Evolutionary conservation across 2,888 invertebrate species (phyloP).

Genomic region (Chironomus tentans): DNA sequence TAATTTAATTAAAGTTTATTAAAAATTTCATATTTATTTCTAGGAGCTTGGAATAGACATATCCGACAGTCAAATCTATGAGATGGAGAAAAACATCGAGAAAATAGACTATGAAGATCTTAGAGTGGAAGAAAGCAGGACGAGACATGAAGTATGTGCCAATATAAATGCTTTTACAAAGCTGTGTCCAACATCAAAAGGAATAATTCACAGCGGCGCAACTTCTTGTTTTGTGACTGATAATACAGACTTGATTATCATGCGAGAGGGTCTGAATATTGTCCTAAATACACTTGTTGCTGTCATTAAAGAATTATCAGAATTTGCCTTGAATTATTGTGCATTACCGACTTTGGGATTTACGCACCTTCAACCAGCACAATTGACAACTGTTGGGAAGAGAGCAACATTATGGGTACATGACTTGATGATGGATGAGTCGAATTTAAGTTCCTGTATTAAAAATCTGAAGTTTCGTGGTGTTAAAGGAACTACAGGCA

Average conservation of each 20-base stretch:
- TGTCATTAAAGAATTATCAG: conserved; percentile 65
- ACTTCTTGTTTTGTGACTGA: conserved; percentile 98
- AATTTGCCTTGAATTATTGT: conserved; percentile 69
- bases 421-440: conserved; percentile 89
- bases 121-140: conserved; percentile 73
- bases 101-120: conserved; percentile 82
- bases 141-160: conserved; percentile 98
- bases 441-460: conserved; percentile 59
- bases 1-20: background rate
- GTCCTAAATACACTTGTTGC: conserved; percentile 74
- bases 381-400: conserved; percentile 96
- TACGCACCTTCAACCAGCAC: conserved; percentile 96
- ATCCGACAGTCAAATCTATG: conserved; percentile 69
- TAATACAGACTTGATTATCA: conserved; percentile 85
- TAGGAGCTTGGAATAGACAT: conserved; percentile 77
- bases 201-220: conserved; percentile 94
- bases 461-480: conserved; percentile 86
- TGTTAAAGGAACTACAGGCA: conserved; percentile 98
- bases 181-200: conserved; percentile 82
- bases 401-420: conserved; percentile 91
- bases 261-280: conserved; percentile 79
- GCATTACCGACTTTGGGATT: conserved; percentile 85
- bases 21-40: conserved; percentile 34
- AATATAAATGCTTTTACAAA: conserved; percentile 90
- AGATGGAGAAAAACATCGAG: conserved; percentile 69